Base-by-base conservation (phyloP, 2,797 vertebrate genomes). In the Lagocephalus sceleratus region DNA sequence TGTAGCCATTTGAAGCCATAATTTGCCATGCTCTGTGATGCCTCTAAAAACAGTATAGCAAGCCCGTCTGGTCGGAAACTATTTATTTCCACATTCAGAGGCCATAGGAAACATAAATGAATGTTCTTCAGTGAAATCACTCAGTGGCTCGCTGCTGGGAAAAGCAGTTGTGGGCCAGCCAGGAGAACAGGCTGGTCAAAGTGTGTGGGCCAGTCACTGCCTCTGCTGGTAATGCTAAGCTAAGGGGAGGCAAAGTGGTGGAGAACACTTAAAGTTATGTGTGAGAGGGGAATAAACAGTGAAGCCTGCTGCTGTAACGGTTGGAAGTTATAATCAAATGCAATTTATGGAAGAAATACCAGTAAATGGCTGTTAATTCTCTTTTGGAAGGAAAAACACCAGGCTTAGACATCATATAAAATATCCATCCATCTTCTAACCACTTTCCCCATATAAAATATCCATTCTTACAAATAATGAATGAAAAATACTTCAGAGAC, bases 91-190 rank as follows among this genome's bases (percentile, higher is more conserved):
- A 80, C 61, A 60, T 78, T 79, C 51, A 73, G 72, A 61, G 53
- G 76, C 75, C 64, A 68, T 53, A 52, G 73, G 77, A 82, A 86
- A 82, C 68, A 81, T 60, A 81, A 78, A 82, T 76, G 57, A 84
- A 74, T 67, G 67, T 74, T 84, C 66, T 68, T 54, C 42, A 65
- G 71, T 61, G 72, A 63, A 83, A 81, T 81, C 74, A 74, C 57
- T 65, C 55, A 54, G 79, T 70, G 68, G 68, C 61, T 72, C 61
- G n/a, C 56, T 87, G 82, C 83, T 89, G 85, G 86, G 84, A 88
- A 88, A 35, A 12, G 75, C 54, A 78, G 20, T 60, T 63, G 48
- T 75, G 73, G 74, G 62, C 53, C 71, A 66, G 81, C 81, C 81
- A 82, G 67, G 51, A 79, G 75, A 59, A 45, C 45, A 70, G 66